These are phyloP conservation scores for Crenuchus spilurus DNA, from an alignment of 2,797 vertebrate genomes.

Conservation along the genomic window DNA sequence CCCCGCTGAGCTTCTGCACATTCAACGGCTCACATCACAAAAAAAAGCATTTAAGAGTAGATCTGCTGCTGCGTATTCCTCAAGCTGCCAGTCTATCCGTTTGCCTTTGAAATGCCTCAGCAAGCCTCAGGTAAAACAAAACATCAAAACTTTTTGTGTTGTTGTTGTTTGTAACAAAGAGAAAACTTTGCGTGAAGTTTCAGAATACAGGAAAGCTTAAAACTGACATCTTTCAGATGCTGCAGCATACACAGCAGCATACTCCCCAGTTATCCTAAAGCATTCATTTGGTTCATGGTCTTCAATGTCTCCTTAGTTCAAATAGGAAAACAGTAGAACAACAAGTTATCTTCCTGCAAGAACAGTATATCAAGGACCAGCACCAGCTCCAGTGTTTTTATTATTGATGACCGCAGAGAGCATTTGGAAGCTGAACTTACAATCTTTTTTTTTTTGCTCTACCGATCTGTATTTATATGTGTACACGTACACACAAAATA, in stretches of 20 bases:
- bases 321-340: slow-evolving; percentile 58
- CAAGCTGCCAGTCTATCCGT: slow-evolving; percentile 70
- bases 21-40: slow-evolving; percentile 21
- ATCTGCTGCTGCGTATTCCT: slow-evolving; percentile 59
- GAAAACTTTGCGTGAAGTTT: slow-evolving; percentile 69
- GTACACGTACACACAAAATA: neutral
- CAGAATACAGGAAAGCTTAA: slow-evolving; percentile 65
- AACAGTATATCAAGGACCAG: slow-evolving; percentile 60
- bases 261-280: slow-evolving; percentile 41
- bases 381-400: slow-evolving; percentile 68
- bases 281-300: slow-evolving; percentile 14
- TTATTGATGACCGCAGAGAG: slow-evolving; percentile 70
- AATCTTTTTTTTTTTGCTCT: neutral
- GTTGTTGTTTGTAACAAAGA: slow-evolving; percentile 58
- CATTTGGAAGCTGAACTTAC: slow-evolving; percentile 53
- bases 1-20: neutral
- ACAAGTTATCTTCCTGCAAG: slow-evolving; percentile 20
- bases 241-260: slow-evolving; percentile 61
- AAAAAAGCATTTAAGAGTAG: slow-evolving; percentile 34
- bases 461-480: neutral
- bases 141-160: slow-evolving; percentile 45
- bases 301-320: slow-evolving; percentile 55
- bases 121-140: slow-evolving; percentile 71
- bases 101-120: slow-evolving; percentile 70
- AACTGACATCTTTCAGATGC: slow-evolving; percentile 64